phyloP scores from a whole-genome alignment of 1,140 invertebrate genomes.

The Musca vetustissima region DNA sequence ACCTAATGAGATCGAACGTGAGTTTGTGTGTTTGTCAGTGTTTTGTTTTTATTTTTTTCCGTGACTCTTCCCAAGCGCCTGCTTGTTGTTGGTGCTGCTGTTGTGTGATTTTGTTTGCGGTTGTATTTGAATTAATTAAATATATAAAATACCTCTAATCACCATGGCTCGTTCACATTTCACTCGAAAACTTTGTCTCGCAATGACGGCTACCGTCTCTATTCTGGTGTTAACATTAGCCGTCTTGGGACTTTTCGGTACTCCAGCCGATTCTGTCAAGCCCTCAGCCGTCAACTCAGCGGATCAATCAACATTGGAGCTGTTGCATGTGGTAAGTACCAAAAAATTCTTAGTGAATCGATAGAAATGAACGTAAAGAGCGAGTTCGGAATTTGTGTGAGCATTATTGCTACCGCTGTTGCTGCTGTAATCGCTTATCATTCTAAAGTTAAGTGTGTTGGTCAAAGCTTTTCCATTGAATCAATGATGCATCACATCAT shows the following conservation, averaged over 20 bases:
- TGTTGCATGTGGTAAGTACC: conserved; percentile 52
- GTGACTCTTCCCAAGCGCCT: too few species aligned
- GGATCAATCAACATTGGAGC: conserved; percentile 49
- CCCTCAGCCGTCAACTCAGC: conserved; percentile 26
- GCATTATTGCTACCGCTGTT: too few species aligned
- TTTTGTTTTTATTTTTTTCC: too few species aligned
- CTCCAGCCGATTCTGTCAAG: conserved; percentile 37
- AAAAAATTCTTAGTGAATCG: too few species aligned
- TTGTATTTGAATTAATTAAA: conserved; percentile 3
- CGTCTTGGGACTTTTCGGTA: conserved; percentile 45
- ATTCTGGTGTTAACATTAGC: conserved; percentile 42
- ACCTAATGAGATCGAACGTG: too few species aligned
- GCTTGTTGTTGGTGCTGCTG: conserved; percentile 1
- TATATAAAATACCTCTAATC: conserved; percentile 23
- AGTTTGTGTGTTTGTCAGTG: too few species aligned
- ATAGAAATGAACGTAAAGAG: background rate
- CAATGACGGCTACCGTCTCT: conserved; percentile 45
- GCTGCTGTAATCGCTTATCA: too few species aligned
- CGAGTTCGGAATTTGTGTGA: too few species aligned
- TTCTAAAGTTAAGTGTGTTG: too few species aligned
- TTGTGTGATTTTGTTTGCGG: conserved; percentile 17
- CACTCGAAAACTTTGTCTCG: conserved; percentile 48
- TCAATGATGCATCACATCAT: background rate
- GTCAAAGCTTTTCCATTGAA: too few species aligned
- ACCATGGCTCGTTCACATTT: conserved; percentile 53